These are phyloP conservation scores for Archips crataeganus DNA, from an alignment of 2,888 invertebrate species.

Conservation along the genomic window DNA sequence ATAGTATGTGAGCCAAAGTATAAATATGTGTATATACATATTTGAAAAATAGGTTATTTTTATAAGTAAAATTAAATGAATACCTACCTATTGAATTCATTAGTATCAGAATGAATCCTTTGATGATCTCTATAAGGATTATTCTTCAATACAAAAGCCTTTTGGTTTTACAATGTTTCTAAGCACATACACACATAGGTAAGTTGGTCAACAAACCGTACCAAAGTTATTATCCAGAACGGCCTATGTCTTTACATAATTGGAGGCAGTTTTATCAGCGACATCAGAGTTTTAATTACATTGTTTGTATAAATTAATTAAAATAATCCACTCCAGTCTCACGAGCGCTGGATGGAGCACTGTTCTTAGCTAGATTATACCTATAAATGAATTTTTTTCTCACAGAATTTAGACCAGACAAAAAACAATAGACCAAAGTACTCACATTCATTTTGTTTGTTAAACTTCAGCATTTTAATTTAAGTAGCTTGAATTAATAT, in stretches of 20 bases:
- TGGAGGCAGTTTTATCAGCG: constrained; percentile 34
- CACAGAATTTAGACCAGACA: constrained; percentile 7
- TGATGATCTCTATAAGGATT: background rate
- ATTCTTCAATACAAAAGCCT: background rate
- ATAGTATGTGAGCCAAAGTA: background rate
- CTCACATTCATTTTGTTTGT: constrained; percentile 27
- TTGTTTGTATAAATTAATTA: constrained; percentile 42
- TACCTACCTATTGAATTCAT: background rate
- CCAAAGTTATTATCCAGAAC: constrained; percentile 37
- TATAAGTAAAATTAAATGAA: background rate
- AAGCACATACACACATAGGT: constrained; percentile 27
- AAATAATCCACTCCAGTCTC: constrained; percentile 27
- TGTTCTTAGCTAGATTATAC: constrained; percentile 1
- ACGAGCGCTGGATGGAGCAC: constrained; percentile 9
- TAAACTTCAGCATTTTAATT: constrained; percentile 23
- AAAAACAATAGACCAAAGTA: constrained; percentile 22
- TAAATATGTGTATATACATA: background rate
- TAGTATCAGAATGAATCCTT: background rate
- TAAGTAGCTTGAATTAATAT: constrained; percentile 7
- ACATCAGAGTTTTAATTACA: constrained; percentile 40
- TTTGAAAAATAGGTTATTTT: background rate
- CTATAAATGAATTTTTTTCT: constrained; percentile 13
- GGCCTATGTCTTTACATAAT: constrained; percentile 37
- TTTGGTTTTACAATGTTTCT: background rate
- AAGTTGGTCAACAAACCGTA: constrained; percentile 38